Conservation (phyloP, 2,113 vertebrate species). For the Limnothrissa miodon region DNA sequence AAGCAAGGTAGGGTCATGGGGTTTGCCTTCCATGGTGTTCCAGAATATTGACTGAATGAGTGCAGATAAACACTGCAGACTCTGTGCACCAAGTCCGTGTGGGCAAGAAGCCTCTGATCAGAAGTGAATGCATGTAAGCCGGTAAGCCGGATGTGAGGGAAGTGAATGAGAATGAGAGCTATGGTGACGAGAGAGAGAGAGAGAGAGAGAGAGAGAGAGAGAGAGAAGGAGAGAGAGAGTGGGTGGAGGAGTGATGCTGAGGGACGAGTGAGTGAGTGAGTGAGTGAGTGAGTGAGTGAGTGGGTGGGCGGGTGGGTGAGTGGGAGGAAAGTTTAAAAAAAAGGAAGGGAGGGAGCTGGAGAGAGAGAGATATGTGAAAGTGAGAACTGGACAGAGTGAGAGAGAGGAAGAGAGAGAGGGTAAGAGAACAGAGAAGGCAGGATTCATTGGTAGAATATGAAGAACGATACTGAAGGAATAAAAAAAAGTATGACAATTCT, state of each 20-base stretch:
- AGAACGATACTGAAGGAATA: background rate
- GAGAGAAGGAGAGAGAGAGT: background rate
- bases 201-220: background rate
- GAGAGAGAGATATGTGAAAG: too few relatives aligned
- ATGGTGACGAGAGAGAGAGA: background rate
- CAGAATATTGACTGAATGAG: too few relatives aligned
- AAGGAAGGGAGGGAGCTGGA: background rate
- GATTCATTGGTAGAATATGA: background rate
- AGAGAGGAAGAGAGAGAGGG: conserved; percentile 3
- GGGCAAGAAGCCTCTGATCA: background rate
- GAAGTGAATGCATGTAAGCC: background rate
- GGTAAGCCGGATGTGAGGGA: conserved; percentile 33
- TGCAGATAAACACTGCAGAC: too few relatives aligned
- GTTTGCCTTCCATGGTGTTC: background rate
- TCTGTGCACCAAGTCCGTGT: background rate
- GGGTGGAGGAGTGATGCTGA: background rate
- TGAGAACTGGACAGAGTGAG: too few relatives aligned
- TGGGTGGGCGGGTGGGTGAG: background rate
- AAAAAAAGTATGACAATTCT: background rate
- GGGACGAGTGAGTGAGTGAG: background rate
- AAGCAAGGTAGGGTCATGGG: background rate
- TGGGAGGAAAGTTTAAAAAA: too few relatives aligned
- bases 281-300: background rate
- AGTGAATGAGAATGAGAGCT: background rate
- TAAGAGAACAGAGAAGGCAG: background rate